phyloP scores from a whole-genome alignment of 1,140 invertebrate species.

The Aphis gossypii region DNA sequence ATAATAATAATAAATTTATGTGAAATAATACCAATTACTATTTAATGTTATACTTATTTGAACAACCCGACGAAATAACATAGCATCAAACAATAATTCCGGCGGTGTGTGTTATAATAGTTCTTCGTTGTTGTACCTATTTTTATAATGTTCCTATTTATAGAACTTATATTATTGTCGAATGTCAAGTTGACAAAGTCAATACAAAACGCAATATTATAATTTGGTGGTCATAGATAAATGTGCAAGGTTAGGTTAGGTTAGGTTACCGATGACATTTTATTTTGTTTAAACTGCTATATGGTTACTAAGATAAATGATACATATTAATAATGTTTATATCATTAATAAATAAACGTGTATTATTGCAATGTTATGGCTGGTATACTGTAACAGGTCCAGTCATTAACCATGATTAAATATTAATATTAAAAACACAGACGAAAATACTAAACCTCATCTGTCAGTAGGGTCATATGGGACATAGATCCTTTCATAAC shows the following conservation, averaged over 20 bases:
- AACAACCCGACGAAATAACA: not conserved
- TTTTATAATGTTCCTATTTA: not conserved
- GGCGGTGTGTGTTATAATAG: not conserved
- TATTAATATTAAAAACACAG: not conserved
- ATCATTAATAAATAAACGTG: not conserved
- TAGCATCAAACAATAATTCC: not conserved
- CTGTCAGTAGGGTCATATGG: not conserved
- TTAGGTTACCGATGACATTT: not conserved
- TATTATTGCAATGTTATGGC: not conserved
- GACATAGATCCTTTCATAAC: not conserved
- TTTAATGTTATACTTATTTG: not conserved
- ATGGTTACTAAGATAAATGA: not conserved
- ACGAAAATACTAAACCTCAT: not conserved
- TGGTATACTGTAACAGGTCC: not conserved
- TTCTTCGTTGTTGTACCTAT: not conserved
- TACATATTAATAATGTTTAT: not conserved
- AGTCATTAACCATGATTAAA: not conserved
- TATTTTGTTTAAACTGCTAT: not conserved
- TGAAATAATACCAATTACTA: not conserved
- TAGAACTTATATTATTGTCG: not conserved
- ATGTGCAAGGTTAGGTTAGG: too few species aligned
- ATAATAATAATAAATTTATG: not conserved
- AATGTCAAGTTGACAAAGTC: not conserved
- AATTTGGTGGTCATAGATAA: not conserved
- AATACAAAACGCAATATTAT: not conserved